These are phyloP conservation scores for Agapornis canus DNA, from an alignment of 2,797 vertebrate genomes.

Conservation along the genomic window DNA sequence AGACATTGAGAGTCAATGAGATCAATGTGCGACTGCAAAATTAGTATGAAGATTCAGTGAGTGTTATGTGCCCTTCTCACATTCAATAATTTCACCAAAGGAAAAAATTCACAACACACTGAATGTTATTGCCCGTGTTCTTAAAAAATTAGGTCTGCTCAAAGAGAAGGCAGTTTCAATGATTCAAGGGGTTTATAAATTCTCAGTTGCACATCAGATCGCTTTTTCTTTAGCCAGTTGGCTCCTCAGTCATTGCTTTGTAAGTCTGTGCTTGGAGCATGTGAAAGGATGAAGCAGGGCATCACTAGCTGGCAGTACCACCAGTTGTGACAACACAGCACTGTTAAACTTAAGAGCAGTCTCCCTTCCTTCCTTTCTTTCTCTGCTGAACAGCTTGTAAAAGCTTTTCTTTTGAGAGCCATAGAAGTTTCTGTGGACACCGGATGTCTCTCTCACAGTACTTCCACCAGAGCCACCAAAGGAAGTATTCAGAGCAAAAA, in stretches of 20 bases:
- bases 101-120: background rate
- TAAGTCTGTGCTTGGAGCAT: background rate
- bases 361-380: background rate
- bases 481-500: background rate
- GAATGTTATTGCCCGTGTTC: background rate
- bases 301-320: fast-evolving
- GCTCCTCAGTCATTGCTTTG: background rate
- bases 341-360: background rate
- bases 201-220: background rate
- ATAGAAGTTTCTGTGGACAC: background rate
- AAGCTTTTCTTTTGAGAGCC: background rate
- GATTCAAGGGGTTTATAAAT: background rate
- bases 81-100: background rate
- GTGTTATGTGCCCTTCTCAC: background rate
- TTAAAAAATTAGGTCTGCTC: background rate
- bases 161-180: background rate
- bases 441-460: background rate
- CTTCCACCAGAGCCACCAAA: background rate
- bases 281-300: background rate
- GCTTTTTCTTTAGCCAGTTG: background rate
- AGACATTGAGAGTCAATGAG: background rate
- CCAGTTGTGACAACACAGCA: fast-evolving
- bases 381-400: background rate
- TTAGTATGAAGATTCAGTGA: background rate
- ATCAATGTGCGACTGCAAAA: background rate